Percentiles rank a stretch among this genome's conserved stretches.
Evolutionary conservation across 2,797 vertebrate species (phyloP).

Genomic region (Arnoldichthys spilopterus): DNA sequence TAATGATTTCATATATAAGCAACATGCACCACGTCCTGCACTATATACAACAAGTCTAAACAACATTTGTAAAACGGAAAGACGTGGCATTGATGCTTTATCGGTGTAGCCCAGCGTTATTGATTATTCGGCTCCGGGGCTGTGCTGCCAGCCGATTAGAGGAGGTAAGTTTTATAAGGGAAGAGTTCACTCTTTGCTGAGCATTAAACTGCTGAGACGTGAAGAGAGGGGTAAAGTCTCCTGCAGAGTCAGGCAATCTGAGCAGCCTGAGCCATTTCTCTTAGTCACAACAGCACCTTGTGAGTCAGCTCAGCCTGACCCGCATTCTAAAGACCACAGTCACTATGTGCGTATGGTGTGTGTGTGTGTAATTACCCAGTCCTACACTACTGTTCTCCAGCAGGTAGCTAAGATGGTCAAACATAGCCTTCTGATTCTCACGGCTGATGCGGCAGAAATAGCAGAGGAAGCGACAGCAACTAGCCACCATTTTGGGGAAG

Average conservation of each 20-base stretch:
- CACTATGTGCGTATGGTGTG: not conserved
- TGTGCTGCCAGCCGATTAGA: not conserved
- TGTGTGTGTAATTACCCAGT: conserved; percentile 80
- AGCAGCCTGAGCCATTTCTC: conserved; percentile 46
- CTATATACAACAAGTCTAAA: not conserved
- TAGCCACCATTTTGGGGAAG: conserved; percentile 99
- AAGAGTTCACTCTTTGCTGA: conserved; percentile 28
- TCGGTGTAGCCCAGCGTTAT: not conserved
- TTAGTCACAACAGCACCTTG: conserved; percentile 46
- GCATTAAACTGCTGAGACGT: conserved; percentile 46
- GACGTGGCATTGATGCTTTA: not conserved
- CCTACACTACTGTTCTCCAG: conserved; percentile 98
- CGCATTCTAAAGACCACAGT: conserved; percentile 52
- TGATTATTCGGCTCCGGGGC: conserved; percentile 34
- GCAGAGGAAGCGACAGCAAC: conserved; percentile 97
- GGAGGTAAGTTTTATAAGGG: conserved; percentile 16
- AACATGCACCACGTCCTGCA: not conserved
- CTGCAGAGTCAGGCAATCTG: conserved; percentile 54
- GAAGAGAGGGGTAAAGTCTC: conserved; percentile 30
- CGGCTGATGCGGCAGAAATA: conserved; percentile 99
- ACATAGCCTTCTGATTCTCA: conserved; percentile 99
- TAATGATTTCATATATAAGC: not conserved
- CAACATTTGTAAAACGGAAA: not conserved
- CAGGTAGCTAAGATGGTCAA: conserved; percentile 97
- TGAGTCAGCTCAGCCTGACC: conserved; percentile 64